Evolutionary conservation across 1,140 invertebrate species (phyloP), one percentile per base, ranked within the genome.

Genomic region (Cotesia typhae): DNA sequence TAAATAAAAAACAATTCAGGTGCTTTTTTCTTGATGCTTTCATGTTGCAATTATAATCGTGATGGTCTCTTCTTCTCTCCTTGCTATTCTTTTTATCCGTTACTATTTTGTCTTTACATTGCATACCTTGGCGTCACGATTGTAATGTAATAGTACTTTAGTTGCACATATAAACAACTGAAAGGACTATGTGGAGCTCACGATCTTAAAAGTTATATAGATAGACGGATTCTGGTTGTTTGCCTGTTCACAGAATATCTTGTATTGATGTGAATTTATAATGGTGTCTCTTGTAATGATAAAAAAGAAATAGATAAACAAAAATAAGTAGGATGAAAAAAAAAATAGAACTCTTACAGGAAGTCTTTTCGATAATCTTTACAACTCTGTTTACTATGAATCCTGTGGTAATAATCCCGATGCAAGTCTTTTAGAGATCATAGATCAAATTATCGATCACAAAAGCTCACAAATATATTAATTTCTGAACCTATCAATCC

Each of bases 91-190:
- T 47, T 10, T 47, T 10, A 47, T 6, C 41, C 41, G 5, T 47
- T 36, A 64, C 37, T 7, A 36, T 14, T 51, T 20, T 17, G 51
- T 55, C 20, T 67, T 51, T 51, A 53, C 66, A 51, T 67, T 20
- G 66, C 66, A 67, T 41, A 51, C 51, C 66, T 51, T 67, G 51
- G 66, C 53, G 66, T 51, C 28, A 55, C 66, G 66, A 67, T 67
- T 67, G 51, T 67, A 55, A 37, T 51, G 51, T 38, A 28, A 36
- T 67, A 67, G 47, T 53, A 53, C 66, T 55, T 67, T 67, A 51
- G 57, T 51, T 38, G 36, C 64, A 66, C 64, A 66, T 41, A 66
- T 52, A 55, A 53, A 55, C 51, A 67, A 20, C 41, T 41, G 37
- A 12, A 51, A 67, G 14, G n/a, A 66, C 38, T 14, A 66, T 66